Base-by-base conservation (phyloP, 2,888 invertebrate genomes). In the Diarsia rubi region DNA sequence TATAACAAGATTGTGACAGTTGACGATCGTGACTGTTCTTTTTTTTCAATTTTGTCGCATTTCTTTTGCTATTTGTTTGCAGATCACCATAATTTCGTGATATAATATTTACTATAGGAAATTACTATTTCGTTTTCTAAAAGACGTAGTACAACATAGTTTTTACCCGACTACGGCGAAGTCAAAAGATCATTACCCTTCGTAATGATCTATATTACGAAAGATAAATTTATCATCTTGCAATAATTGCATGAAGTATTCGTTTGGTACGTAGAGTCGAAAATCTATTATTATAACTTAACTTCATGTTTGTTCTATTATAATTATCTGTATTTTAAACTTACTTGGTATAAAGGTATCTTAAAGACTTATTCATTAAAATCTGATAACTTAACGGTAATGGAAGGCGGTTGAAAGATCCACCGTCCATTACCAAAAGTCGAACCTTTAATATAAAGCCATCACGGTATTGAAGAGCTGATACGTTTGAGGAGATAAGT, bases 1-100 rank as follows among this genome's bases (percentile, higher is more conserved):
- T 19, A 37, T 64, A 52, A 81, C 44, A 45, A 64, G 42, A 60
- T 64, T 68, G 71, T 54, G 16, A 60, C 49, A 67, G 37, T 72
- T 65, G 60, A 65, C 16, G 27, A 45, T 82, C 69, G 65, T 77
- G 69, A 69, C 54, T 44, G 16, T 4, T 49, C 3, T 47, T 45
- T 52, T 49, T 64, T 49, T 64, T 42, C 3, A 4, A 1, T 19
- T 31, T 45, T 8, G 1, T 47, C 16, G 11, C 9, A 59, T 59
- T 67, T 63, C 42, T 64, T 75, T 78, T 57, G 19, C 24, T 45
- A n/a, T 57, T 31, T 31, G 16, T 65, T 60, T 42, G 64, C 21
- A 21, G 6, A 19, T 9, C 21, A 52, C 59, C 44, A 16, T 74
- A 52, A 47, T 16, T 74, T 57, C 4, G 24, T 73, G 42, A 14